Base-by-base conservation (phyloP, 2,113 vertebrate species). In the Austrofundulus limnaeus region DNA sequence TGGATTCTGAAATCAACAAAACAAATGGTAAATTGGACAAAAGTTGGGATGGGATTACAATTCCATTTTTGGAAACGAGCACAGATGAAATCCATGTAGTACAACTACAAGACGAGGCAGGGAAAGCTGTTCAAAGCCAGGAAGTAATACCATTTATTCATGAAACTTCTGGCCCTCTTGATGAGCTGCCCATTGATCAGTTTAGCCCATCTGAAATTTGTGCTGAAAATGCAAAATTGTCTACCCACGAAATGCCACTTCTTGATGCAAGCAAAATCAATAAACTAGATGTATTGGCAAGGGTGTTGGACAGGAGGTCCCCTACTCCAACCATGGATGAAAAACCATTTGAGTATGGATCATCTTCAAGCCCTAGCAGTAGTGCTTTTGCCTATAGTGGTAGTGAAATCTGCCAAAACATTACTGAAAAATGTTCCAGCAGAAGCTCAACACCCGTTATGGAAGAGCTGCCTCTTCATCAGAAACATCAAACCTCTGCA, bases 261-360 rank as follows among this genome's bases (percentile, higher is more conserved):
- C 21, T 61, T 52, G 21, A 66, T 47, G 24, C 8, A 15, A 45
- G 5, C 25, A 56, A 80, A 62, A 65, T 34, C 1, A 31, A 52
- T 0, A 51, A 56, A 15, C 38, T 11, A 43, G 28, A 16, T 10
- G 6, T 52, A 2, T 61, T 39, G 3, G 51, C 46, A 24, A 62
- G 17, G 14, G 48, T 52, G 19, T 62, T 52, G 23, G 60, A 85
- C 10, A 51, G 66, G 3, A 61, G 73, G 43, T 73, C 70, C n/a
- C 49, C 77, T 12, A 81, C 86, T 0, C 78, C 79, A 58, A 81
- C 81, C 50, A 21, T 84, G 21, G 82, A 86, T 51, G 75, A 76
- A 58, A 68, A 68, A 21, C 65, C 67, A 42, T 55, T 16, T 56
- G 52, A 62, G n/a, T 38, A 52, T 6, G 20, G 48, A 31, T 12